Evolutionary conservation across 2,113 vertebrate genomes (phyloP).

Genomic region (Trinectes maculatus): DNA sequence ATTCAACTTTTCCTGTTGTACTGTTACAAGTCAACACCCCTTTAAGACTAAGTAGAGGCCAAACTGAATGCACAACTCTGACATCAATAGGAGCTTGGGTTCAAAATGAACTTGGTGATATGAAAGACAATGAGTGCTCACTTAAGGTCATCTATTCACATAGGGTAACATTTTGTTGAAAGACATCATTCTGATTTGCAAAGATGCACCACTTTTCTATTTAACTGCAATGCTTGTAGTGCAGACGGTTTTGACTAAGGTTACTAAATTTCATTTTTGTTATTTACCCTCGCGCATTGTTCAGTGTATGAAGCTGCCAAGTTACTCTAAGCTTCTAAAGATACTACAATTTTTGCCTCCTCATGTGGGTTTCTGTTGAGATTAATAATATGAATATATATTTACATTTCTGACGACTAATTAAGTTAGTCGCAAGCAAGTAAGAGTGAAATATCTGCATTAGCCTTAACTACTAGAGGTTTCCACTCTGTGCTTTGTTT

Average conservation of each 20-base stretch:
- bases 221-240: neutral
- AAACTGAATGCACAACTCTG: neutral
- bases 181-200: neutral
- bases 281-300: neutral
- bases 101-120: neutral
- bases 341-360: neutral
- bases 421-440: no score
- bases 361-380: neutral
- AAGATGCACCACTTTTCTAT: neutral
- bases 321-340: neutral
- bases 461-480: no score
- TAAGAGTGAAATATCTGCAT: no score
- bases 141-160: neutral
- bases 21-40: neutral
- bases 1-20: neutral
- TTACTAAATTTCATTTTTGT: neutral
- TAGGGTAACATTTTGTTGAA: neutral
- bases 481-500: no score
- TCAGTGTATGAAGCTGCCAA: neutral
- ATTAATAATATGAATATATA: no score
- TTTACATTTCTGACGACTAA: no score
- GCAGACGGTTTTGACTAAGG: no score
- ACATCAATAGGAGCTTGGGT: neutral
- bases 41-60: slow-evolving; percentile 31
- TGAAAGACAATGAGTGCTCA: neutral